Conservation (phyloP, 2,113 vertebrate genomes). For the Origma solitaria region DNA sequence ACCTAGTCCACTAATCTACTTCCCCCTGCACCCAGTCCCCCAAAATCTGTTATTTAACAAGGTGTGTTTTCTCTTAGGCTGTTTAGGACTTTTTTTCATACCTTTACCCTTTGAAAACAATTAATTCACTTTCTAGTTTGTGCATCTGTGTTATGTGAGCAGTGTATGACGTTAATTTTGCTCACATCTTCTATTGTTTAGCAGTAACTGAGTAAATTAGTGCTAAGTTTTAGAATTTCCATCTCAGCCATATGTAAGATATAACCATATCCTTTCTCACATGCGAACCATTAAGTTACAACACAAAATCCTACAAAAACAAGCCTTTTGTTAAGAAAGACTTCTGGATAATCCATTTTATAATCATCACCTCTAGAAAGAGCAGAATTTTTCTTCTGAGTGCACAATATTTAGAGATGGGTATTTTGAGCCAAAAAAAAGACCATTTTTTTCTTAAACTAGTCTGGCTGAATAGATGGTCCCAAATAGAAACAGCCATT, state of each 20-base stretch:
- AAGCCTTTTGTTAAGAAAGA: neutral
- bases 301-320: neutral
- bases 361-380: neutral
- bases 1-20: neutral
- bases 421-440: neutral
- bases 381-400: neutral
- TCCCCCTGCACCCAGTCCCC: neutral
- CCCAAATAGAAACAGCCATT: neutral
- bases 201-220: neutral
- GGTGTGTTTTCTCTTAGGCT: neutral
- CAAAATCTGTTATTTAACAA: neutral
- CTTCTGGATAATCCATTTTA: neutral
- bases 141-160: neutral
- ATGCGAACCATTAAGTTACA: neutral
- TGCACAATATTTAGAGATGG: neutral
- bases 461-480: neutral
- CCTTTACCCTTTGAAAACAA: neutral
- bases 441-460: neutral
- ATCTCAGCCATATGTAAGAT: neutral
- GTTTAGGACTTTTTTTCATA: neutral
- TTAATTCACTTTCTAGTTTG: neutral
- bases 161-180: neutral
- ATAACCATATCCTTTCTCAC: neutral
- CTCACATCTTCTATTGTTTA: neutral
- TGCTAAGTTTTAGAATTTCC: neutral